Evolutionary conservation across 2,888 invertebrate species (phyloP), one percentile per base, ranked within the genome.

Genomic region (Pseudococcus viburni): DNA sequence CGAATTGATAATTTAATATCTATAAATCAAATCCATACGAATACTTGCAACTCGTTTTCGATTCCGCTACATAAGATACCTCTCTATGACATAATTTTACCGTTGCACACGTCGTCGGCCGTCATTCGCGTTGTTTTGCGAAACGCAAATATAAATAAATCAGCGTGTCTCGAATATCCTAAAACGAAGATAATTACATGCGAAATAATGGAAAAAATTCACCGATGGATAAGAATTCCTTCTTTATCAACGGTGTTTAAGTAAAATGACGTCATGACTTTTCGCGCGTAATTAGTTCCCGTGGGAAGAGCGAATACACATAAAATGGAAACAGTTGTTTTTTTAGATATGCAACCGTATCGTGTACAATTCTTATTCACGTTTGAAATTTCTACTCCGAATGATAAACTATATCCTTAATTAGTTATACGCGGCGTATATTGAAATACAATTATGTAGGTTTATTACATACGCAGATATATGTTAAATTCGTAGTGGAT

Each of bases 231-330:
- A 46, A 83, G 19, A 51, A 51, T 51, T 51, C 51, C 8, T 42
- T 42, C 42, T 83, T 46, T 46, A 46, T 9, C 22, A n/a, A 22
- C 46, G 26, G 26, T 33, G 46, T 83, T 83, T 46, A 19, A 83
- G 80, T 33, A 83, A 46, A 83, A 83, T 83, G 46, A 83, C 80
- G 80, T 83, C 39, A 46, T 83, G 39, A 42, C n/a, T 83, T 83
- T n/a, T 46, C 80, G 46, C 19, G 80, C 19, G 80, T 83, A 83
- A 83, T 83, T 83, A 83, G 80, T 83, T 83, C 80, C 80, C 80
- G 80, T 83, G 80, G 80, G 80, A 83, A 83, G 80, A 83, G 80
- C 12, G 80, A 42, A 42, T 42, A 42, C 42, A 42, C 46, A 22
- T 64, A 46, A 83, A 83, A 42, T 83, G 46, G n/a, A 46, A 46